A percentile compares a stretch with the other conserved stretches of the same genome.
Evolutionary conservation across 2,888 invertebrate species (phyloP).

Genomic region (Epinotia bilunana): DNA sequence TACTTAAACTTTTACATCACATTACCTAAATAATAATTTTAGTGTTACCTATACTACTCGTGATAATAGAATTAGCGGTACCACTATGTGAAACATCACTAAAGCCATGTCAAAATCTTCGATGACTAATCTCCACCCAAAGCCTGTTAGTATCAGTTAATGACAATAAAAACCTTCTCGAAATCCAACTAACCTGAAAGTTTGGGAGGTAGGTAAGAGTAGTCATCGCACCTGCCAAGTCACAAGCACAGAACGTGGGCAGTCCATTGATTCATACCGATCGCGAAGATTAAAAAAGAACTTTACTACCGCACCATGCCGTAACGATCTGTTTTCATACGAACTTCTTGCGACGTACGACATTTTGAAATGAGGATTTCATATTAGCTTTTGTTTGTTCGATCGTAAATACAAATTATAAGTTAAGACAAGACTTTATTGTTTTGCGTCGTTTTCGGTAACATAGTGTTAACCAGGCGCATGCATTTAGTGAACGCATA

Average conservation of each 20-base stretch:
- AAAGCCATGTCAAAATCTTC: neutral
- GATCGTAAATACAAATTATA: constrained; percentile 24
- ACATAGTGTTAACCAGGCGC: constrained; percentile 14
- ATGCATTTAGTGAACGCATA: constrained; percentile 27
- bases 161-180: neutral
- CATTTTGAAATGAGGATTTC: neutral
- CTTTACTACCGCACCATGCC: neutral
- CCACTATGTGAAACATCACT: no score
- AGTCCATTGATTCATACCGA: constrained; percentile 13
- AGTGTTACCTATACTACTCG: no score
- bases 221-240: constrained; percentile 14
- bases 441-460: constrained; percentile 20
- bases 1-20: no score
- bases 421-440: constrained; percentile 9
- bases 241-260: constrained; percentile 13
- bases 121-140: neutral
- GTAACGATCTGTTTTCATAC: neutral
- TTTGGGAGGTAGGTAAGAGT: neutral
- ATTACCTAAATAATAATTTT: no score
- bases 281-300: constrained; percentile 7
- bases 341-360: neutral
- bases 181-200: neutral
- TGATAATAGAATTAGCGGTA: no score
- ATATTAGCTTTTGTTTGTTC: constrained; percentile 6
- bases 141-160: neutral